phyloP scores from a whole-genome alignment of 2,888 invertebrate species.

The Diarsia rubi region DNA sequence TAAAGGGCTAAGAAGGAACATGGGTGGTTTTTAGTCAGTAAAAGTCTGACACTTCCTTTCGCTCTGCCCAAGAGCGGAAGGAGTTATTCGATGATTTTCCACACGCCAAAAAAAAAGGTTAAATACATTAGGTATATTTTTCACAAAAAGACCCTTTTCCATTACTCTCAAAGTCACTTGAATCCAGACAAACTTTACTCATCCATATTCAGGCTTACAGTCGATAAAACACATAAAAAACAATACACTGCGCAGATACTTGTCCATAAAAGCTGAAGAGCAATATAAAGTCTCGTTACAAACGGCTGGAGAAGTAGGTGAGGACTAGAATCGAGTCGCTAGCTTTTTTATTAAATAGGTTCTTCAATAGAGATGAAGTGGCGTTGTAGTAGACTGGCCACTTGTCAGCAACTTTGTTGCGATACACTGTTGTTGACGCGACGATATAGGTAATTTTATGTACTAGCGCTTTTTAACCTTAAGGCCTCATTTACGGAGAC shows the following conservation, averaged over 20 bases:
- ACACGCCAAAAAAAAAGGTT: too few relatives aligned
- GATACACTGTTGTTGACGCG: not conserved
- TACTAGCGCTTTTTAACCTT: not conserved
- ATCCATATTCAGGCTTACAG: conserved; percentile 18
- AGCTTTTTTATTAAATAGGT: conserved; percentile 46
- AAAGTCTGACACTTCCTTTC: too few relatives aligned
- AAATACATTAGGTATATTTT: not conserved
- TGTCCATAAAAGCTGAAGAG: conserved; percentile 43
- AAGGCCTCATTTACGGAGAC: too few relatives aligned
- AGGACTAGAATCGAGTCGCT: conserved; percentile 15
- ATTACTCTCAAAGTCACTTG: not conserved
- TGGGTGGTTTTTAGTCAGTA: too few relatives aligned
- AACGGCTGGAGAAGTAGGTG: conserved; percentile 47
- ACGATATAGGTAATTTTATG: not conserved
- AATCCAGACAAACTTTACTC: conserved; percentile 11
- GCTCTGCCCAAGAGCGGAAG: too few relatives aligned
- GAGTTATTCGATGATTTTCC: too few relatives aligned
- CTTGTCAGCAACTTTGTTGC: not conserved
- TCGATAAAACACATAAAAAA: conserved; percentile 33
- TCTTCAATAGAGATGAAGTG: conserved; percentile 38
- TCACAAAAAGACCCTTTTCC: not conserved
- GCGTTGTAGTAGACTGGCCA: not conserved
- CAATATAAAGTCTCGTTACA: conserved; percentile 41
- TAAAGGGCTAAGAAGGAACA: too few relatives aligned
- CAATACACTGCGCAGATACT: conserved; percentile 27